Conservation (phyloP, 2,888 invertebrate genomes). For the Andrena camellia region DNA sequence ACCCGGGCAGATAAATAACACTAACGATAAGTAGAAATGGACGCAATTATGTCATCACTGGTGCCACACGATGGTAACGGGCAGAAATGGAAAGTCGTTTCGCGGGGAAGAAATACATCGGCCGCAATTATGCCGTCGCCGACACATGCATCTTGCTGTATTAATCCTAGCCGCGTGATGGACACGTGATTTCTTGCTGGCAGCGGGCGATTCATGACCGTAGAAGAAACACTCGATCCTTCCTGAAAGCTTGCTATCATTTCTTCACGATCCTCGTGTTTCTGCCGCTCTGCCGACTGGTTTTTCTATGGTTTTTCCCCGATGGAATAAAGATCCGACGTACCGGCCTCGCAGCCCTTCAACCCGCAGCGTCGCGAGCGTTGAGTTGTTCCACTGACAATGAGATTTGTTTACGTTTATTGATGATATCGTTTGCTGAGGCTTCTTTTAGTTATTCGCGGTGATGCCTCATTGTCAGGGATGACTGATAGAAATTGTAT, state of each 20-base stretch:
- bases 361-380: too few relatives aligned
- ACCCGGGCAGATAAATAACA: background rate
- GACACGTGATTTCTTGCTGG: constrained; percentile 27
- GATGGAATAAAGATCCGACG: constrained; percentile 4
- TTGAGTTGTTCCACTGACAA: background rate
- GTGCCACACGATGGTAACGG: background rate
- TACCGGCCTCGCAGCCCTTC: too few relatives aligned
- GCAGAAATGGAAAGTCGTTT: constrained; percentile 54
- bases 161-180: constrained; percentile 60
- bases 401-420: background rate
- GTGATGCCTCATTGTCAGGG: too few relatives aligned
- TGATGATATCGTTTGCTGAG: background rate
- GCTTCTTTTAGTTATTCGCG: background rate
- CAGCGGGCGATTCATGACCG: constrained; percentile 37
- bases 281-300: constrained; percentile 7
- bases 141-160: constrained; percentile 53
- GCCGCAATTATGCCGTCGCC: constrained; percentile 49
- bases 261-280: constrained; percentile 16
- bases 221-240: constrained; percentile 35
- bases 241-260: constrained; percentile 37
- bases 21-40: constrained; percentile 6
- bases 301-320: constrained; percentile 16
- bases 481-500: too few relatives aligned
- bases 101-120: constrained; percentile 33
- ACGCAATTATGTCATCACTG: constrained; percentile 11